Conservation (phyloP, 2,113 vertebrate species). For the Carollia perspicillata region DNA sequence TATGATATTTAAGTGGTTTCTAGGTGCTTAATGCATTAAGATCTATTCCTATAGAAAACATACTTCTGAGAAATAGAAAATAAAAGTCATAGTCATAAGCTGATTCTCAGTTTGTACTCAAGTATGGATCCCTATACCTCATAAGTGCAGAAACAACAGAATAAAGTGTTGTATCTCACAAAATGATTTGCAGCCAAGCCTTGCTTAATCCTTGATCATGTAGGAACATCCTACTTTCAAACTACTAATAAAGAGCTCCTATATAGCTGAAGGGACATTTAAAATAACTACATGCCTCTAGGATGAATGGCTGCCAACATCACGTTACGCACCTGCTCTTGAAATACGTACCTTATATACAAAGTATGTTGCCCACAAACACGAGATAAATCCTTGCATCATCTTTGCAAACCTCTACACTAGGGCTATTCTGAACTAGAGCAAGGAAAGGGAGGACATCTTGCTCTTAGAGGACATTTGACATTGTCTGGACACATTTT, state of each 20-base stretch:
- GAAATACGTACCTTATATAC: background rate
- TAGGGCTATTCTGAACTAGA: background rate
- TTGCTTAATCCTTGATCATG: background rate
- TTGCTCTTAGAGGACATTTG: background rate
- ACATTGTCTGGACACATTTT: background rate
- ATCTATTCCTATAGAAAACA: background rate
- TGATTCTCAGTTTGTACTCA: background rate
- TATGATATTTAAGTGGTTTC: background rate
- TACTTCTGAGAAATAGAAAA: conserved; percentile 33
- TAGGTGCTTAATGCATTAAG: background rate
- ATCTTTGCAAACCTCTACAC: background rate
- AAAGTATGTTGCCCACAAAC: background rate
- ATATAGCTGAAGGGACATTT: background rate
- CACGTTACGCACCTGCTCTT: background rate
- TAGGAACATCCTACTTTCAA: background rate
- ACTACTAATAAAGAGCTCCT: background rate
- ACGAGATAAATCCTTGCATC: background rate
- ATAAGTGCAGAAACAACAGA: background rate
- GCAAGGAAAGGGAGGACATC: background rate
- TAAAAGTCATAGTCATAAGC: background rate
- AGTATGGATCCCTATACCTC: background rate
- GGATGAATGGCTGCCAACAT: background rate
- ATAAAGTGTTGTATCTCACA: background rate
- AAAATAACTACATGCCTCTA: background rate
- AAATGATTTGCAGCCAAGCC: background rate